Conservation (phyloP, 2,888 invertebrate genomes). For the Noctua pronuba region DNA sequence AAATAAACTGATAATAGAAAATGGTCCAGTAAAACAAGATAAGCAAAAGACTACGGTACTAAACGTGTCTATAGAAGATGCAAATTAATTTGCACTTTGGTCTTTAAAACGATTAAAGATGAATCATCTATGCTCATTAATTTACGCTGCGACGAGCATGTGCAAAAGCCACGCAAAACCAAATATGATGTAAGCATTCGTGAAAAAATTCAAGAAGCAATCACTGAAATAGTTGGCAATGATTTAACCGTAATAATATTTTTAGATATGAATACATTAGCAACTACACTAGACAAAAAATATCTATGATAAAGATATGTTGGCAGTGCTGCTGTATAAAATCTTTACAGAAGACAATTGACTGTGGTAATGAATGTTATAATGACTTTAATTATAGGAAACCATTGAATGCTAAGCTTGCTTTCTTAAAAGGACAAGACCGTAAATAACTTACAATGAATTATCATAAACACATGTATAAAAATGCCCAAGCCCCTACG, state of each 20-base stretch:
- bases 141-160: slow-evolving; percentile 55
- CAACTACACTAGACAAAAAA: not conserved
- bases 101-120: slow-evolving; percentile 59
- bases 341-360: not conserved
- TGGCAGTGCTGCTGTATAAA: not conserved
- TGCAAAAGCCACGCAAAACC: slow-evolving; percentile 60
- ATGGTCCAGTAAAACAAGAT: not conserved
- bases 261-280: slow-evolving; percentile 6
- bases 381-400: slow-evolving; percentile 11
- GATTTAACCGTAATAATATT: slow-evolving; percentile 57
- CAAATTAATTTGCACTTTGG: slow-evolving; percentile 45
- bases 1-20: not conserved
- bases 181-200: slow-evolving; percentile 75
- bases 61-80: slow-evolving; percentile 16
- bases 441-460: slow-evolving; percentile 10
- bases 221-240: slow-evolving; percentile 65
- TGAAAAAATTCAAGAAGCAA: slow-evolving; percentile 74
- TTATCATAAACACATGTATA: slow-evolving; percentile 20
- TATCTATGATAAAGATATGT: not conserved
- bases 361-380: not conserved
- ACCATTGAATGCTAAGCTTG: not conserved
- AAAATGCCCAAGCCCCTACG: slow-evolving; percentile 47
- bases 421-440: slow-evolving; percentile 1
- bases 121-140: slow-evolving; percentile 64
- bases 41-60: slow-evolving; percentile 3